A percentile compares a stretch with the other conserved stretches of the same genome.
Evolutionary conservation across 2,888 invertebrate genomes (phyloP).

Genomic region (Liopterus haemorrhoidalis): DNA sequence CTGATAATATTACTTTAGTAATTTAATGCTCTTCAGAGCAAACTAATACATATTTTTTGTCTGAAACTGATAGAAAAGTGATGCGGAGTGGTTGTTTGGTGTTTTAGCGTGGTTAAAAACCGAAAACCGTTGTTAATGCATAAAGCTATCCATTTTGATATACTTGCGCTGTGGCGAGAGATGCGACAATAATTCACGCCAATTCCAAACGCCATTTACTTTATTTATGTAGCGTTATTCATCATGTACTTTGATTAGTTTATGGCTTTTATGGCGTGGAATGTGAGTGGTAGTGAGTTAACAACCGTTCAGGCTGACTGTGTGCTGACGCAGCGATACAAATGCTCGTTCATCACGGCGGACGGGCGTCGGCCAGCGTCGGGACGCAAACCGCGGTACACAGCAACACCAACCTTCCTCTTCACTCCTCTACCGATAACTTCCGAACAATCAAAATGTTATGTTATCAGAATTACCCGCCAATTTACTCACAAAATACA

Average conservation of each 20-base stretch:
- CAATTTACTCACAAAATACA: no score
- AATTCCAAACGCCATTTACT: slow-evolving; percentile 49
- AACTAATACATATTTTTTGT: no score
- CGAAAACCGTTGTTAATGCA: slow-evolving; percentile 20
- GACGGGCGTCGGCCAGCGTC: no score
- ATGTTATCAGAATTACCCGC: no score
- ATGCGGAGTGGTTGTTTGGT: slow-evolving; percentile 1
- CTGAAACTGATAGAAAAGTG: background rate
- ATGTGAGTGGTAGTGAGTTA: slow-evolving; percentile 42
- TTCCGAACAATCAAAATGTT: no score
- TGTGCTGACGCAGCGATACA: no score
- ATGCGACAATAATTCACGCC: slow-evolving; percentile 49
- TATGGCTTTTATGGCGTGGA: slow-evolving; percentile 48
- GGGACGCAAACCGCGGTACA: no score
- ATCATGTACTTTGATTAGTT: slow-evolving; percentile 50
- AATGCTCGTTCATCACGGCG: no score
- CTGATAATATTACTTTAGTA: no score
- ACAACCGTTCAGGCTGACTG: slow-evolving; percentile 10
- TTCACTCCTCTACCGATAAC: no score
- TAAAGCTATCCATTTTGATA: slow-evolving; percentile 44
- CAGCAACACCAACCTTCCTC: no score
- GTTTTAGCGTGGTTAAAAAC: slow-evolving; percentile 13
- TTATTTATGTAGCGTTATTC: slow-evolving; percentile 49
- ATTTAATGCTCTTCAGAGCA: no score
- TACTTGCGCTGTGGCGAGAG: slow-evolving; percentile 44